Percentiles rank a stretch among this genome's conserved stretches.
These are phyloP conservation scores for Burhinus bistriatus DNA, from an alignment of 2,113 vertebrate species.

Conservation along the genomic window DNA sequence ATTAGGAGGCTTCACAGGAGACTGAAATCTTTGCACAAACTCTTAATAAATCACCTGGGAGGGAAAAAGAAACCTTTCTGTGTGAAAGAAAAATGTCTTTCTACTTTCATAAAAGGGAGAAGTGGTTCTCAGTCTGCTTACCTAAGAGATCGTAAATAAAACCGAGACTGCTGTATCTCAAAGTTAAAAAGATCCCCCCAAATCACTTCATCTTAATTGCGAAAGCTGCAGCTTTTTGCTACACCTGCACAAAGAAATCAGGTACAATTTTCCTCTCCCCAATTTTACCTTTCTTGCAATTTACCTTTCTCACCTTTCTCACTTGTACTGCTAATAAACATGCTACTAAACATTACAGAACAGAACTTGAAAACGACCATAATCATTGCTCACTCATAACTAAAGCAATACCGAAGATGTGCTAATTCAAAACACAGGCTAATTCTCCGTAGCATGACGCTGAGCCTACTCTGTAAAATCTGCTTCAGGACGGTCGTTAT, in stretches of 20 bases:
- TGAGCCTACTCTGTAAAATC: neutral
- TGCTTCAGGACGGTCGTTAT: neutral
- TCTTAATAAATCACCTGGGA: slow-evolving; percentile 36
- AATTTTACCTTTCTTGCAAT: neutral
- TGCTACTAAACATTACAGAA: neutral
- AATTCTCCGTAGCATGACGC: neutral
- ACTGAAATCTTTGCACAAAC: slow-evolving; percentile 16
- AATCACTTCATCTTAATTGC: neutral
- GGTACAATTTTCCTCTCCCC: neutral
- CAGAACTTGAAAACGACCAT: neutral
- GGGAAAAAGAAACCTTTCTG: neutral
- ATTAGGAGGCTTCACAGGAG: slow-evolving; percentile 10
- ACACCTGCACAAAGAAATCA: neutral
- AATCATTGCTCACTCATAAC: neutral
- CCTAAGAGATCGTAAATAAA: neutral
- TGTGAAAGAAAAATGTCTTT: neutral
- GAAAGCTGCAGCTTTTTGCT: neutral
- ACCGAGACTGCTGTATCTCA: neutral
- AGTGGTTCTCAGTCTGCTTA: neutral
- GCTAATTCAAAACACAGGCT: neutral
- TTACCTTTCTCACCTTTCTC: neutral
- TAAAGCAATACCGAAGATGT: neutral
- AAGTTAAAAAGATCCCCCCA: neutral
- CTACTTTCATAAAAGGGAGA: neutral
- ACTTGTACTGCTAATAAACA: neutral